Evolutionary conservation across 2,888 invertebrate genomes (phyloP).

Genomic region (Agriopis marginaria): DNA sequence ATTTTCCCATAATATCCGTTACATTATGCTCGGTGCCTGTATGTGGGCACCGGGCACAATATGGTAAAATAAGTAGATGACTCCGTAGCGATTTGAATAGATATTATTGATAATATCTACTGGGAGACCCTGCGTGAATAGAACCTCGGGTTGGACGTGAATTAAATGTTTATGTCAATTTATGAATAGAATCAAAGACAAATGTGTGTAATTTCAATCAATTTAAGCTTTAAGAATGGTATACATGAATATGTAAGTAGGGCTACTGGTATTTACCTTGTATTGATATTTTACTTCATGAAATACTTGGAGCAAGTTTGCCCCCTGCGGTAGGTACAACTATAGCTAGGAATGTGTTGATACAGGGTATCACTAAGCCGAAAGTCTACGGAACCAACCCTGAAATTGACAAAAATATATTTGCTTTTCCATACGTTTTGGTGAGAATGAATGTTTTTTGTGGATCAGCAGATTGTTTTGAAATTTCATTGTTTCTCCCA

Average conservation of each 20-base stretch:
- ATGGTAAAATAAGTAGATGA: slow-evolving; percentile 36
- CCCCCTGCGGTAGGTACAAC: slow-evolving; percentile 1
- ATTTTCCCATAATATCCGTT: slow-evolving; percentile 66
- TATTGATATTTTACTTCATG: background rate
- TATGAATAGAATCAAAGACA: slow-evolving; percentile 33
- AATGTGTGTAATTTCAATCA: slow-evolving; percentile 24
- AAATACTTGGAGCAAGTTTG: background rate
- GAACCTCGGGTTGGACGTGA: slow-evolving; percentile 16
- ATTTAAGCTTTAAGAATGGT: slow-evolving; percentile 9
- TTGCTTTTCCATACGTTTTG: too few relatives aligned
- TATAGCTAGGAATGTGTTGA: background rate
- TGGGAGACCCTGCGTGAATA: slow-evolving; percentile 21
- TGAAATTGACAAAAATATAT: too few relatives aligned
- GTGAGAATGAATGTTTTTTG: too few relatives aligned
- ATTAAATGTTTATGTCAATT: slow-evolving; percentile 35
- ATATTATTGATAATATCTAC: slow-evolving; percentile 35
- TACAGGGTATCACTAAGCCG: background rate
- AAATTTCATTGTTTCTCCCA: too few relatives aligned
- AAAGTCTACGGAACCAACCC: background rate
- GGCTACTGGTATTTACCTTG: slow-evolving; percentile 13
- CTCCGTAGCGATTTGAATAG: slow-evolving; percentile 32
- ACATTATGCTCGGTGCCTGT: slow-evolving; percentile 48
- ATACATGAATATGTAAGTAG: slow-evolving; percentile 19
- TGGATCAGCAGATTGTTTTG: too few relatives aligned
- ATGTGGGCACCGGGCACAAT: slow-evolving; percentile 49